Percentiles rank a stretch among this genome's conserved stretches.
Evolutionary conservation across 2,797 vertebrate genomes (phyloP).

Genomic region (Vireo griseus): DNA sequence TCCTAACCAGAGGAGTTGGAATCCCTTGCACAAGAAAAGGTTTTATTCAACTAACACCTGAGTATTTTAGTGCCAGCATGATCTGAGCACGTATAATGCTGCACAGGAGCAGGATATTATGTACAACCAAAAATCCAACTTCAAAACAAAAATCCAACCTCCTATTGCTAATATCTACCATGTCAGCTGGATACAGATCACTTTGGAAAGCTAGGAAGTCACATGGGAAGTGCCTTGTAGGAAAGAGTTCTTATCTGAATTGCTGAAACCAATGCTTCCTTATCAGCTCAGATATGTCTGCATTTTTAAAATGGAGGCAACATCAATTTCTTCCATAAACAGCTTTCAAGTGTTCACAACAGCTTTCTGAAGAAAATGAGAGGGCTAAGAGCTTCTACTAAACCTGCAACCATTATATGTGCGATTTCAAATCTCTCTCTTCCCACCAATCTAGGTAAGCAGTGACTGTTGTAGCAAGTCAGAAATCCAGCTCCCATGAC

Average conservation of each 20-base stretch:
- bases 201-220: neutral
- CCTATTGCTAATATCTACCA: neutral
- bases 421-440: neutral
- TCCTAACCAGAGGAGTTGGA: neutral
- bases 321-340: neutral
- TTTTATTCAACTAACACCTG: neutral
- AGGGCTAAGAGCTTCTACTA: neutral
- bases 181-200: neutral
- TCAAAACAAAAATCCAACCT: neutral
- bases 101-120: neutral
- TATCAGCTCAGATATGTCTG: neutral
- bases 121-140: neutral
- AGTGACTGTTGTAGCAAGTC: neutral
- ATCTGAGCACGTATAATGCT: neutral
- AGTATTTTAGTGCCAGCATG: neutral
- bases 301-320: neutral
- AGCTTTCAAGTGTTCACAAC: neutral
- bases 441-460: neutral
- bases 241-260: neutral
- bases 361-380: neutral
- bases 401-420: neutral
- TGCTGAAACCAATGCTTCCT: neutral
- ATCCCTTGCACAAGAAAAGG: neutral
- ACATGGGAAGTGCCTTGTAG: neutral
- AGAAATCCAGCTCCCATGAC: neutral